A percentile compares a stretch with the other conserved stretches of the same genome.
Evolutionary conservation across 2,113 vertebrate species (phyloP).

Genomic region (Planiliza haematocheilus): DNA sequence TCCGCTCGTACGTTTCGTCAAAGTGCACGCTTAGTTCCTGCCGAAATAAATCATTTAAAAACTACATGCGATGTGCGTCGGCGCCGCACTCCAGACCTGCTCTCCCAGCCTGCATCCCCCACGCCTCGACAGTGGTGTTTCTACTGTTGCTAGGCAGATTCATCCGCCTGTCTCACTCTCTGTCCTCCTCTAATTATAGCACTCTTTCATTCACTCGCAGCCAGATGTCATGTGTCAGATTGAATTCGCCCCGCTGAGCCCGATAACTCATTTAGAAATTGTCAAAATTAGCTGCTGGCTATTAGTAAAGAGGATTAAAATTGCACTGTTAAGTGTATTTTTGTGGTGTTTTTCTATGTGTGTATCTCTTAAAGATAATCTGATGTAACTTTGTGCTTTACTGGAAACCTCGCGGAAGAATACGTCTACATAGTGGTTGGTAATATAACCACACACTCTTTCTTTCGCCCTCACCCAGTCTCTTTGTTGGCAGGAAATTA

Average conservation of each 20-base stretch:
- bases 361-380: background rate
- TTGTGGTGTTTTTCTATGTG: background rate
- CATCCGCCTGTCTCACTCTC: conserved; percentile 23
- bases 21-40: conserved; percentile 21
- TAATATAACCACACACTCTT: background rate
- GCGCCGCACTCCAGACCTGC: conserved; percentile 27
- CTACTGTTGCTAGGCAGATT: conserved; percentile 82
- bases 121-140: conserved; percentile 60
- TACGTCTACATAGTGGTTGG: background rate
- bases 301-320: conserved; percentile 8
- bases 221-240: conserved; percentile 27
- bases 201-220: conserved; percentile 30
- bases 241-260: conserved; percentile 4
- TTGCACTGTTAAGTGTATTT: background rate
- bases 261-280: conserved; percentile 21
- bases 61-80: conserved; percentile 35
- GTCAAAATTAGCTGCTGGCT: background rate
- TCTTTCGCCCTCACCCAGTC: conserved; percentile 16
- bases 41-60: conserved; percentile 53
- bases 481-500: conserved; percentile 51
- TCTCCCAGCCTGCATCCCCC: conserved; percentile 43
- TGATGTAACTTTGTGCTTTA: background rate
- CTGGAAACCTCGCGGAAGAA: conserved; percentile 3
- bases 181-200: conserved; percentile 66
- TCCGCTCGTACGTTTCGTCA: conserved; percentile 9